Evolutionary conservation across 2,797 vertebrate species (phyloP), one percentile per base, ranked within the genome.

Genomic region (Notolepis coatsorum): DNA sequence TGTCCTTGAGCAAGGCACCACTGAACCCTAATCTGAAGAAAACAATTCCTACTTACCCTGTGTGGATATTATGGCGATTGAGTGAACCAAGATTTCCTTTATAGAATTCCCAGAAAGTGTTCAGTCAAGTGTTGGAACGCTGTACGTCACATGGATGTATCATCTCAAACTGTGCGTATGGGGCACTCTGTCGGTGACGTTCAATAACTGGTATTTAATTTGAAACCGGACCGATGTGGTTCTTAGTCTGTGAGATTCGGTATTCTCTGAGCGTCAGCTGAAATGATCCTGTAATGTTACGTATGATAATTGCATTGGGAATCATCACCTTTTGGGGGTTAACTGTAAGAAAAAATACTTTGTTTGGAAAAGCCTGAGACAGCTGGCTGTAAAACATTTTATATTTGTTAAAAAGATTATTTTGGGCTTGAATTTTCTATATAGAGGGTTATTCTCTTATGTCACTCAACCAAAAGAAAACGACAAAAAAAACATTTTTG

Each of bases 341-440:
- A 12, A 39, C 55, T 75, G 51, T 73, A 41, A 68, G 63, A 17
- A 61, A 65, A 27, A 51, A 41, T 21, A 12, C 12, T 45, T 45
- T 18, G 10, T 50, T 71, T 73, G 41, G 18, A 71, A 60, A 78
- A 75, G 81, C 60, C 67, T 79, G 65, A 77, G 66, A 72, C 70
- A 71, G 51, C 70, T 78, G 86, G 80, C 80, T 89, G 86, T 91
- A 87, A 78, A 80, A 51, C 85, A 88, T 89, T 95, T 93, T 95
- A 87, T 92, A 93, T 94, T 94, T 93, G 89, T 87, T 81, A 73
- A 86, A 84, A 84, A 89, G 77, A 85, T 81, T 95, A 94, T 97
- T 95, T 95, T 95, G 94, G 86, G 84, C 83, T 84, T 90, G 74
- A 52, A 76, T 87, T 95, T 96, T 95, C n/a, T n/a, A 82, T 93